A percentile compares a stretch with the other conserved stretches of the same genome.
Conservation (phyloP, 1,140 invertebrate genomes). For the Drosophila ironensis region DNA sequence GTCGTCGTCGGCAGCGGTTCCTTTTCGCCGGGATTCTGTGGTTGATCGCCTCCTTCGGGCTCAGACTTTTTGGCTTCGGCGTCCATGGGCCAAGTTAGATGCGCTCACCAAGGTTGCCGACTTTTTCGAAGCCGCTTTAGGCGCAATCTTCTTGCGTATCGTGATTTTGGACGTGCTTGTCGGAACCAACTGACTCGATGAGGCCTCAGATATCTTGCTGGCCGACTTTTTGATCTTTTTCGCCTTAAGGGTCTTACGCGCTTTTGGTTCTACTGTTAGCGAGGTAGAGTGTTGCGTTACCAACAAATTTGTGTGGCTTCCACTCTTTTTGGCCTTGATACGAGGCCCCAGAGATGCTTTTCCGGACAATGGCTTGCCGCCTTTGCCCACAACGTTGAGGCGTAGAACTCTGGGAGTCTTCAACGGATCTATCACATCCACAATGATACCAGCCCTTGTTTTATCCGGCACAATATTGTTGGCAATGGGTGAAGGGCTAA, state of each 20-base stretch:
- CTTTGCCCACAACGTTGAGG: slow-evolving; percentile 26
- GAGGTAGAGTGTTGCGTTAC: too few species aligned
- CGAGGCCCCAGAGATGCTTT: slow-evolving; percentile 2
- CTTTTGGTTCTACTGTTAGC: neutral
- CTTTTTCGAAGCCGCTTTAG: neutral
- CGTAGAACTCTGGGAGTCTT: neutral
- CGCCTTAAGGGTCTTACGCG: slow-evolving; percentile 3
- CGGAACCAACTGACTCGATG: too few species aligned
- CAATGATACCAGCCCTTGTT: slow-evolving; percentile 5
- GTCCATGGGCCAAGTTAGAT: neutral
- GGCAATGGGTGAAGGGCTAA: neutral
- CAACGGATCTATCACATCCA: slow-evolving; percentile 9
- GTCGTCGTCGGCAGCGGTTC: neutral
- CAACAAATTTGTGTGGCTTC: too few species aligned
- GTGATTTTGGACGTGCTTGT: too few species aligned
- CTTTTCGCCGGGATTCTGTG: slow-evolving; percentile 13
- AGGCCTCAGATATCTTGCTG: too few species aligned
- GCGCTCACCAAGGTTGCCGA: neutral
- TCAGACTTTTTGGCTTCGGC: slow-evolving; percentile 39
- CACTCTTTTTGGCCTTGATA: neutral
- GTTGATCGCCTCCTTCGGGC: slow-evolving; percentile 33
- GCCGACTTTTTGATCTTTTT: slow-evolving; percentile 17
- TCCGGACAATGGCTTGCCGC: slow-evolving; percentile 5
- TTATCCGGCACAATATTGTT: too few species aligned
- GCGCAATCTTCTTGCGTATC: neutral